A percentile compares a stretch with the other conserved stretches of the same genome.
These are phyloP conservation scores for Fratercula arctica DNA, from an alignment of 2,797 vertebrate species.

Conservation along the genomic window DNA sequence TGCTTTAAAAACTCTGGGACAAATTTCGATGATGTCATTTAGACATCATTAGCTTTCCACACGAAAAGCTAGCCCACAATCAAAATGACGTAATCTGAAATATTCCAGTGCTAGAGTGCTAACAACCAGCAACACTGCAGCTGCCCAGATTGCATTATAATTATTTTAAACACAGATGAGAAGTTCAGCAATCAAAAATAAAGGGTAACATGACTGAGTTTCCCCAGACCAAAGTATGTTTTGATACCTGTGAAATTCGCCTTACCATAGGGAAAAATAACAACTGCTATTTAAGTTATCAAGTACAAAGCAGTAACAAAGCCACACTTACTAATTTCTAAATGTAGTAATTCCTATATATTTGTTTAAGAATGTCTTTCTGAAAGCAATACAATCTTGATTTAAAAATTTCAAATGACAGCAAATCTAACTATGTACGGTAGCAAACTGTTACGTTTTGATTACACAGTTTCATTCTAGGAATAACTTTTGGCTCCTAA, in stretches of 20 bases:
- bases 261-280: not conserved
- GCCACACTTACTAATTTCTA: not conserved
- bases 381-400: not conserved
- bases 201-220: not conserved
- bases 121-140: not conserved
- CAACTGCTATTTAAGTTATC: not conserved
- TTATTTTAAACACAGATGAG: not conserved
- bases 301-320: not conserved
- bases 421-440: not conserved
- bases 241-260: not conserved
- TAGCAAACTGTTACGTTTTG: not conserved
- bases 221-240: not conserved
- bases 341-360: not conserved
- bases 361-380: not conserved
- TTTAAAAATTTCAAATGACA: not conserved
- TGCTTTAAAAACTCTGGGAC: not conserved
- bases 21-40: not conserved
- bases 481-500: not conserved
- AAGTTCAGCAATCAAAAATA: not conserved
- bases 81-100: not conserved
- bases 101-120: not conserved
- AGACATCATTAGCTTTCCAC: not conserved
- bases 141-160: not conserved
- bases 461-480: not conserved
- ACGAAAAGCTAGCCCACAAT: not conserved